These are phyloP conservation scores for Embidobia sp. DNA, from an alignment of 2,888 invertebrate species.

Conservation along the genomic window DNA sequence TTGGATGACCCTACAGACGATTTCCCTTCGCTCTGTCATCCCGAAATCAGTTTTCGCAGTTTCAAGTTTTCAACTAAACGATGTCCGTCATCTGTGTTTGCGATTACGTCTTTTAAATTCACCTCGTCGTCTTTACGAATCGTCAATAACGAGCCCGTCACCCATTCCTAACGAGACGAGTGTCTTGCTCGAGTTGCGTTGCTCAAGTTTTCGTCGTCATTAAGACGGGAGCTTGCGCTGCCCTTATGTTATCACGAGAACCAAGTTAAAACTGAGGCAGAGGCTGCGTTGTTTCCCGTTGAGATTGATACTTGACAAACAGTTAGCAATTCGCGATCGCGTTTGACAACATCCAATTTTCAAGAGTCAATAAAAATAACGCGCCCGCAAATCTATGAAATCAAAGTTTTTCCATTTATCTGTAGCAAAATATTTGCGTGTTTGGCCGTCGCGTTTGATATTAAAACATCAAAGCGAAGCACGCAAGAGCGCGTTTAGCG, in stretches of 20 bases:
- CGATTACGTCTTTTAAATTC: conserved; percentile 27
- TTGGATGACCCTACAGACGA: no score
- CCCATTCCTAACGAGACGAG: conserved; percentile 73
- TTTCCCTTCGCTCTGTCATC: no score
- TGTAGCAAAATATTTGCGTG: conserved; percentile 25
- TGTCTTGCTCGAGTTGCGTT: conserved; percentile 60
- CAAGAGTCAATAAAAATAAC: conserved; percentile 38
- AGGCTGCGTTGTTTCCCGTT: not conserved
- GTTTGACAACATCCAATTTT: conserved; percentile 19
- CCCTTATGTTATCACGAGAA: conserved; percentile 14
- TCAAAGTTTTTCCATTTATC: conserved; percentile 28
- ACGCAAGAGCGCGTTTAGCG: conserved; percentile 10
- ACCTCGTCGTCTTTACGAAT: conserved; percentile 32
- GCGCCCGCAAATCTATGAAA: conserved; percentile 14
- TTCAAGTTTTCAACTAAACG: no score
- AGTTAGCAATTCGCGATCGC: not conserved
- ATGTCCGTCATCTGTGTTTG: no score
- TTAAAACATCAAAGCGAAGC: conserved; percentile 32
- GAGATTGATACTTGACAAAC: conserved; percentile 7
- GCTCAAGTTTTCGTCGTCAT: conserved; percentile 45
- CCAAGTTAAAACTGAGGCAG: conserved; percentile 19
- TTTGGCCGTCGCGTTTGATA: conserved; percentile 1
- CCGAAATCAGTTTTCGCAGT: no score
- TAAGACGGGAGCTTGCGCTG: conserved; percentile 33
- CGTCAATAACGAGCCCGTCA: conserved; percentile 73